A percentile compares a stretch with the other conserved stretches of the same genome.
Evolutionary conservation across 2,113 vertebrate species (phyloP).

Genomic region (Stigmatopora nigra): DNA sequence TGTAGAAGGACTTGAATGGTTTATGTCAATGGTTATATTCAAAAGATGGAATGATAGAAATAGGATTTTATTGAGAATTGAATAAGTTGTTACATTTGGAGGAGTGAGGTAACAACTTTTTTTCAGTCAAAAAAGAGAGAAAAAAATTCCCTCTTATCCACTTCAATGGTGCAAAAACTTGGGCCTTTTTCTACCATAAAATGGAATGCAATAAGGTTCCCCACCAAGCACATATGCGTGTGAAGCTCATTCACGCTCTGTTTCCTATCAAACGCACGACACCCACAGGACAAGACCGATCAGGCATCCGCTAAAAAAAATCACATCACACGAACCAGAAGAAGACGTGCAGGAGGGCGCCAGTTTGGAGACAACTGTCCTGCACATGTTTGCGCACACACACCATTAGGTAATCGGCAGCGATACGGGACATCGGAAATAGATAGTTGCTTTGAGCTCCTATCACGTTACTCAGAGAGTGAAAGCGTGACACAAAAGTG

Average conservation of each 20-base stretch:
- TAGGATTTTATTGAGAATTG: too few relatives aligned
- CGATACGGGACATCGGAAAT: constrained; percentile 50
- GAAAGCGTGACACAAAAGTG: constrained; percentile 7
- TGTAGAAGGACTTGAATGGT: too few relatives aligned
- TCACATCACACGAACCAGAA: constrained; percentile 9
- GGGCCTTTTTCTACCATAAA: not conserved
- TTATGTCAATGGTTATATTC: too few relatives aligned
- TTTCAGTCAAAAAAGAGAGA: too few relatives aligned
- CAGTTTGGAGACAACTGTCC: not conserved
- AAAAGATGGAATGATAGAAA: too few relatives aligned
- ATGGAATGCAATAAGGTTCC: not conserved
- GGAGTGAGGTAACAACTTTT: too few relatives aligned
- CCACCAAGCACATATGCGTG: not conserved
- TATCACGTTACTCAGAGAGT: constrained; percentile 25
- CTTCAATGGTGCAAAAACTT: too few relatives aligned
- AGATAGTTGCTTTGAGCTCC: constrained; percentile 41
- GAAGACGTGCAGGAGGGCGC: too few relatives aligned
- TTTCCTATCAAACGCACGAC: constrained; percentile 1
- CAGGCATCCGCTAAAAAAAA: not conserved
- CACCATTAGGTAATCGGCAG: constrained; percentile 55
- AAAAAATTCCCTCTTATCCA: too few relatives aligned
- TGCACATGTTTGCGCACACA: not conserved
- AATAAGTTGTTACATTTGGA: too few relatives aligned
- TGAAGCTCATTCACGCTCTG: constrained; percentile 3
- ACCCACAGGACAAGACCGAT: not conserved